Base-by-base conservation (phyloP, 2,797 vertebrate genomes). In the Philypnodon macrostomus region DNA sequence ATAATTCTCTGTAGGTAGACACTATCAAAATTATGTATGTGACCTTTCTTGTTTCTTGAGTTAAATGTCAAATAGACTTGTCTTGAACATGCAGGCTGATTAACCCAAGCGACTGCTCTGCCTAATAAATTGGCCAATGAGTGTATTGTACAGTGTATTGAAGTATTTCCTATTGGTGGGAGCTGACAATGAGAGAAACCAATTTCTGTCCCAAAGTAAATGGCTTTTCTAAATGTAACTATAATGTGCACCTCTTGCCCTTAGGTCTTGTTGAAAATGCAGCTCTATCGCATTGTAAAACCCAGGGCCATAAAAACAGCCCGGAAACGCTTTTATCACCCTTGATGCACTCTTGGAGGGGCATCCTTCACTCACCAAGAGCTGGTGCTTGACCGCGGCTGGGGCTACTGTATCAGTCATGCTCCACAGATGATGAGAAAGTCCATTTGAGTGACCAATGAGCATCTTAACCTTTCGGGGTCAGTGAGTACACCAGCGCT, bases 361-460 rank as follows among this genome's bases (percentile, higher is more conserved):
- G 42, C 75, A 84, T 84, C 67, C 39, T 53, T 86, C 76, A 84
- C 73, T 64, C 67, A 67, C 66, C n/a, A 12, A 67, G 74, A 70
- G 59, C 69, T 41, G 58, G 66, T 61, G 75, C 66, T 72, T 77
- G 79, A 82, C 74, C 62, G 70, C 73, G 44, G 81, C 68, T 73
- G 52, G 67, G 48, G 73, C 73, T 66, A 73, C 79, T 65, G 69
- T 79, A 76, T 84, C 67, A 30, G 77, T 79, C 64, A 66, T 50
- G 49, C 69, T 68, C 65, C 65, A 58, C 67, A 38, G 54, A 60
- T 78, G 67, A 82, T 61, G 70, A 79, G 65, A 53, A 12, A 57
- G 63, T 41, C 70, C 69, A 77, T 83, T 77, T 64, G 62, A 23
- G 44, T 82, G 80, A 86, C 73, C 69, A 60, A 85, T 81, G 79